Base-by-base conservation (phyloP, 2,113 vertebrate species). In the Neodontobutis hainanensis region DNA sequence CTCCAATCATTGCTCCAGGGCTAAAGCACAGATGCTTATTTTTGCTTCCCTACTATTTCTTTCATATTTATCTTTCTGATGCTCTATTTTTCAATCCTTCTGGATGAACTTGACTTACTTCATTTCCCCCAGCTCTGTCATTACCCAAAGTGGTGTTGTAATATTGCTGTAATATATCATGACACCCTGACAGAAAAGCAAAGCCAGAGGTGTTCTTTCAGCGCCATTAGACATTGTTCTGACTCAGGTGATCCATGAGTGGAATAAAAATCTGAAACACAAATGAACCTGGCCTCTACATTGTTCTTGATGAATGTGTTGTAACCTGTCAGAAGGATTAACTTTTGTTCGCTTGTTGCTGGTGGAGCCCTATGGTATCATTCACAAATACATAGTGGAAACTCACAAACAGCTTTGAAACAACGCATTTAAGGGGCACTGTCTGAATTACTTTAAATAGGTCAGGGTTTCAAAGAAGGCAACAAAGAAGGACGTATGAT, bases 1-100 rank as follows among this genome's bases (percentile, higher is more conserved):
- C 51, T 35, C 42, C 63, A 51, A 56, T 75, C 72, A 70, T 59
- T 73, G 44, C 61, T 48, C 34, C 5, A 68, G 51, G 56, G 48
- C 32, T 77, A 11, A 77, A 61, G 66, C 16, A 48, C 42, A 64
- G 16, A 50, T 38, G 12, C 12, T 52, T 59, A 38, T 61, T 59
- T 27, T 8, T 16, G 14, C 10, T 4, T 3, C 10, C 42, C 40
- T n/a, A 1, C 9, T 9, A 43, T 42, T 4, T 4, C 8, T 19
- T 58, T 57, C 43, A 34, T 68, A 55, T 55, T 51, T 9, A 61
- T 61, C 64, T 52, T 9, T 32, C 42, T 56, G 11, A 61, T 53
- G 27, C 3, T 59, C 52, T n/a, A 56, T 60, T 58, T 45, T 61
- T 48, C n/a, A 34, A 45, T 19, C 40, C 14, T 47, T n/a, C 27